Evolutionary conservation across 1,140 invertebrate species (phyloP).

Genomic region (Choristoneura fumiferana): DNA sequence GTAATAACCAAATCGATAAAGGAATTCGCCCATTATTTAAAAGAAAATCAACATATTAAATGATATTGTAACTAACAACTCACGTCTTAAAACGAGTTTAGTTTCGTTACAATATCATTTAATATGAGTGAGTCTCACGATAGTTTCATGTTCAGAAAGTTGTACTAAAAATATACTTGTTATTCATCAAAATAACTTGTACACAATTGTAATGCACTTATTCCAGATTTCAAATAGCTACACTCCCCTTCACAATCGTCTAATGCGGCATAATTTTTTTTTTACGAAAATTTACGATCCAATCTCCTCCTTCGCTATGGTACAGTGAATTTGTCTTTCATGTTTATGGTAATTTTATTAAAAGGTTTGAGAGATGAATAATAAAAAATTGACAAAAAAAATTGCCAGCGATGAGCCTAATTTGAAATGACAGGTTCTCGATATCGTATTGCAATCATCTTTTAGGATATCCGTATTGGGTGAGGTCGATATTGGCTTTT

Average conservation of each 20-base stretch:
- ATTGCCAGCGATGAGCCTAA: neutral
- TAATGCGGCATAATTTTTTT: neutral
- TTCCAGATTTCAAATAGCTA: neutral
- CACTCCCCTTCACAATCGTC: neutral
- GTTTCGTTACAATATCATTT: too few relatives aligned
- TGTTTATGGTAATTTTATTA: constrained; percentile 19
- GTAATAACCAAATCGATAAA: too few relatives aligned
- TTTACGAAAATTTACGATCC: constrained; percentile 13
- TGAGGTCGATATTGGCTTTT: too few relatives aligned
- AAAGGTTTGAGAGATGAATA: constrained; percentile 18
- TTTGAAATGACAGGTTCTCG: constrained; percentile 6
- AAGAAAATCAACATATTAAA: too few relatives aligned
- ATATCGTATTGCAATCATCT: neutral
- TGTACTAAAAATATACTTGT: too few relatives aligned
- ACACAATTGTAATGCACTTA: too few relatives aligned
- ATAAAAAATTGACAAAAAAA: neutral
- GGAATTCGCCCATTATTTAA: too few relatives aligned
- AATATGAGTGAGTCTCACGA: too few relatives aligned
- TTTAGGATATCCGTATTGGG: neutral
- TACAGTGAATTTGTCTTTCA: constrained; percentile 15
- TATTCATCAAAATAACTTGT: too few relatives aligned
- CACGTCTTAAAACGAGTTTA: too few relatives aligned
- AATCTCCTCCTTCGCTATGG: neutral
- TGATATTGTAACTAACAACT: too few relatives aligned
- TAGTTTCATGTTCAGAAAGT: too few relatives aligned